These are phyloP conservation scores for Bos javanicus DNA, from an alignment of 2,113 vertebrate genomes.

Conservation along the genomic window DNA sequence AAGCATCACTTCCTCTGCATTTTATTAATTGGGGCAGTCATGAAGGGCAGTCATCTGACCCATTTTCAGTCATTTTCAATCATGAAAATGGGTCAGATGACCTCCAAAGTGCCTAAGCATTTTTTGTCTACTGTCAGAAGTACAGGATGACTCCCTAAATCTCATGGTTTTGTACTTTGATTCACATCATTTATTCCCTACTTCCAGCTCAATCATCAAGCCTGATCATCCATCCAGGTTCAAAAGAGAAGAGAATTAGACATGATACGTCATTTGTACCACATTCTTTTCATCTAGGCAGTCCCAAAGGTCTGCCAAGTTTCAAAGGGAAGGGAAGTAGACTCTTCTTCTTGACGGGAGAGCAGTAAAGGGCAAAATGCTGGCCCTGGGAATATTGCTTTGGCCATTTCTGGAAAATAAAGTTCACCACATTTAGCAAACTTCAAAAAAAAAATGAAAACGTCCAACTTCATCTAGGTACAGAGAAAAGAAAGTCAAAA, in stretches of 20 bases:
- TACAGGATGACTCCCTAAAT: not conserved
- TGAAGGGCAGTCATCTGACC: not conserved
- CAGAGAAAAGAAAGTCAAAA: not conserved
- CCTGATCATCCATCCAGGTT: not conserved
- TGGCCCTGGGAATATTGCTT: not conserved
- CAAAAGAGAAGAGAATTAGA: not conserved
- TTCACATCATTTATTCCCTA: not conserved
- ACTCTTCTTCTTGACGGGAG: not conserved
- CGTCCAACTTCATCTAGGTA: not conserved
- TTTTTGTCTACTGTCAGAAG: not conserved
- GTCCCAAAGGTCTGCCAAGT: not conserved
- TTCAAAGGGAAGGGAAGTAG: not conserved
- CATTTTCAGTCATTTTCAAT: not conserved
- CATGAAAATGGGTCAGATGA: not conserved
- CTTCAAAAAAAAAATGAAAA: conserved; percentile 22
- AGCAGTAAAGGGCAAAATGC: not conserved
- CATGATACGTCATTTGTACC: not conserved
- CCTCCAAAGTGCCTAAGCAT: not conserved
- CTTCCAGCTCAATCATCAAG: not conserved
- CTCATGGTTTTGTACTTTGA: not conserved
- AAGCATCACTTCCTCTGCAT: not conserved
- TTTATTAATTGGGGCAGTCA: not conserved
- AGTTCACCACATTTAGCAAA: not conserved
- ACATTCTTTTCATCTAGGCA: not conserved
- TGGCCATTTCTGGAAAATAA: not conserved